phyloP scores from a whole-genome alignment of 2,797 vertebrate genomes.

The Clarias platycephalus region DNA sequence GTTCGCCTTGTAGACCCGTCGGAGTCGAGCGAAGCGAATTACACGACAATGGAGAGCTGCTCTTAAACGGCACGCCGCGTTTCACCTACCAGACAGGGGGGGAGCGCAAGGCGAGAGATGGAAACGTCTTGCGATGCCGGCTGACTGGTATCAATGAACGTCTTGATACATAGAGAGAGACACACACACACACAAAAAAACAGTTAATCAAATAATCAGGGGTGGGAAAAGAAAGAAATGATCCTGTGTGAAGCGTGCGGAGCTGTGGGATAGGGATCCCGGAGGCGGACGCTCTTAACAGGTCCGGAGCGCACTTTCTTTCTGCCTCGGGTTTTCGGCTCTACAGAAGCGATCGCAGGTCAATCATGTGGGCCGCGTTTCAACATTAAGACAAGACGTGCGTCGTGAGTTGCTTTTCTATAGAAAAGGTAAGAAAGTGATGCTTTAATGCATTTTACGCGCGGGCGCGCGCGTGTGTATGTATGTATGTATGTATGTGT shows the following conservation, averaged over 20 bases:
- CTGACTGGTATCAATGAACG: constrained; percentile 85
- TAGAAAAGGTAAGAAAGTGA: constrained; percentile 85
- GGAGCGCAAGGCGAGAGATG: constrained; percentile 85
- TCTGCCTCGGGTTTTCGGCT: constrained; percentile 75
- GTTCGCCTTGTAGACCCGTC: constrained; percentile 84
- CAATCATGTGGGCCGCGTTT: constrained; percentile 93
- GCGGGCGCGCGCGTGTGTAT: too few relatives aligned
- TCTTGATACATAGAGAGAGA: constrained; percentile 63
- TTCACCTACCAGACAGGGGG: constrained; percentile 92
- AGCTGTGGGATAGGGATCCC: constrained; percentile 78
- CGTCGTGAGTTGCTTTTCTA: constrained; percentile 83
- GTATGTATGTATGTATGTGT: too few relatives aligned
- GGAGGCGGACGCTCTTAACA: constrained; percentile 85
- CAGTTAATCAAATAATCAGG: constrained; percentile 74
- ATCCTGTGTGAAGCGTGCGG: constrained; percentile 73
- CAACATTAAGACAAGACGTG: constrained; percentile 86
- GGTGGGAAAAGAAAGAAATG: constrained; percentile 21
- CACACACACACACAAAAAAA: constrained; percentile 57
- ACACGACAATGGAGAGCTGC: constrained; percentile 90
- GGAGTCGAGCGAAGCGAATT: constrained; percentile 92
- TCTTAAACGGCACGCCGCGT: constrained; percentile 93
- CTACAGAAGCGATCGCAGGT: constrained; percentile 87
- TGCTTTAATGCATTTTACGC: constrained; percentile 21
- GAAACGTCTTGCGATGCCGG: constrained; percentile 85
- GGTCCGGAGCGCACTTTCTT: constrained; percentile 87